phyloP scores from a whole-genome alignment of 2,797 vertebrate species.

The Neostethus bicornis region DNA sequence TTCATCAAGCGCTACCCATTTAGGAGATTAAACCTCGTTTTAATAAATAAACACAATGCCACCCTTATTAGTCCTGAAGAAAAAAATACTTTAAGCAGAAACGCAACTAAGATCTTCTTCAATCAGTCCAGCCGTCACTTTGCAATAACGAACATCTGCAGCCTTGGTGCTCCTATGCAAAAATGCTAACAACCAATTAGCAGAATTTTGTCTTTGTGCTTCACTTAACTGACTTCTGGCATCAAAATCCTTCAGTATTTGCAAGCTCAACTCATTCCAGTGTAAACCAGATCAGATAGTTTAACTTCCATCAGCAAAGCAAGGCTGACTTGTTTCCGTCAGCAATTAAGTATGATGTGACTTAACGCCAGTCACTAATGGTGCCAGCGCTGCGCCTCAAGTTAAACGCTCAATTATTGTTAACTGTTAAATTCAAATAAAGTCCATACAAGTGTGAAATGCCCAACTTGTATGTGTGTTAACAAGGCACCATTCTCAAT shows the following conservation, averaged over 20 bases:
- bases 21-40: not conserved
- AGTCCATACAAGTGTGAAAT: not conserved
- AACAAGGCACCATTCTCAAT: constrained; percentile 7
- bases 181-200: constrained; percentile 14
- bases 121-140: not conserved
- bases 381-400: constrained; percentile 14
- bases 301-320: constrained; percentile 9
- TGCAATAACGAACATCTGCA: constrained; percentile 6
- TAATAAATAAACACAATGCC: not conserved
- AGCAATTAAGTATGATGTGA: constrained; percentile 4
- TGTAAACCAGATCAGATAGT: constrained; percentile 29
- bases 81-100: constrained; percentile 2
- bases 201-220: constrained; percentile 34
- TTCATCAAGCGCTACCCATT: not conserved
- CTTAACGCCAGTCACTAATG: constrained; percentile 11
- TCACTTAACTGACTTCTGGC: constrained; percentile 40
- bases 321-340: constrained; percentile 13
- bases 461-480: not conserved
- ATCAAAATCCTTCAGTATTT: constrained; percentile 22
- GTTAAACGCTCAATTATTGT: constrained; percentile 2
- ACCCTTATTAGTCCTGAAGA: not conserved
- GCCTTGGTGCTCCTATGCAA: not conserved
- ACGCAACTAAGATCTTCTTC: constrained; percentile 4
- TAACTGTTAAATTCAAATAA: not conserved
- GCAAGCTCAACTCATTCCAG: constrained; percentile 11